Conservation (phyloP, 2,888 invertebrate species). For the Dusona sp. region DNA sequence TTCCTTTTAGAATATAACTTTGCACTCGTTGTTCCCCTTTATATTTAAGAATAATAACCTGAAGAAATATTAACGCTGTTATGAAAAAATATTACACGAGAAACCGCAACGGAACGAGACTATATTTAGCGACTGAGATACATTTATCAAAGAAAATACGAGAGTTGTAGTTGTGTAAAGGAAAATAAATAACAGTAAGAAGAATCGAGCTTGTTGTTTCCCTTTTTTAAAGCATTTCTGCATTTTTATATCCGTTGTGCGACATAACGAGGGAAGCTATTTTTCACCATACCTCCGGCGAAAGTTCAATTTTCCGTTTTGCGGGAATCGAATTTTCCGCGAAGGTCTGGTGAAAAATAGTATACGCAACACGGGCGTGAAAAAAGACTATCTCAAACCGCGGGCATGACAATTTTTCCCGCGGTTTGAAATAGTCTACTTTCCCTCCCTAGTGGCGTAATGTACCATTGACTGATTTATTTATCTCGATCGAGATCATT, state of each 20-base stretch:
- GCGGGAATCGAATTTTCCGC: no score
- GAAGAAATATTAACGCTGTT: conserved; percentile 2
- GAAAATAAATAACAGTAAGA: conserved; percentile 26
- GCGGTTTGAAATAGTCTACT: no score
- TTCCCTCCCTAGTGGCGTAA: no score
- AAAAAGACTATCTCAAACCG: no score
- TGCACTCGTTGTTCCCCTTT: conserved; percentile 17
- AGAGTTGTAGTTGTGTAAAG: conserved; percentile 31
- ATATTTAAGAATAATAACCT: conserved; percentile 12
- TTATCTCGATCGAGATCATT: no score
- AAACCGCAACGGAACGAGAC: background rate
- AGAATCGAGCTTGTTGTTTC: background rate
- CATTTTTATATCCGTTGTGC: background rate
- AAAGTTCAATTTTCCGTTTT: no score
- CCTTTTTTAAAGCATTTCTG: background rate
- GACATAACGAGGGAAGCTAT: background rate
- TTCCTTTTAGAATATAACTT: conserved; percentile 37
- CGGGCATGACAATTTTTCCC: no score
- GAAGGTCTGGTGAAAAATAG: no score
- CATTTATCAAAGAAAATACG: conserved; percentile 4
- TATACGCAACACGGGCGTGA: no score
- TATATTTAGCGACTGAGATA: conserved; percentile 20
- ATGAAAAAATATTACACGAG: background rate
- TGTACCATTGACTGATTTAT: no score
- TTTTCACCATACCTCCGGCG: no score